A percentile compares a stretch with the other conserved stretches of the same genome.
Conservation (phyloP, 2,797 vertebrate genomes). For the Sebastes taczanowskii region DNA sequence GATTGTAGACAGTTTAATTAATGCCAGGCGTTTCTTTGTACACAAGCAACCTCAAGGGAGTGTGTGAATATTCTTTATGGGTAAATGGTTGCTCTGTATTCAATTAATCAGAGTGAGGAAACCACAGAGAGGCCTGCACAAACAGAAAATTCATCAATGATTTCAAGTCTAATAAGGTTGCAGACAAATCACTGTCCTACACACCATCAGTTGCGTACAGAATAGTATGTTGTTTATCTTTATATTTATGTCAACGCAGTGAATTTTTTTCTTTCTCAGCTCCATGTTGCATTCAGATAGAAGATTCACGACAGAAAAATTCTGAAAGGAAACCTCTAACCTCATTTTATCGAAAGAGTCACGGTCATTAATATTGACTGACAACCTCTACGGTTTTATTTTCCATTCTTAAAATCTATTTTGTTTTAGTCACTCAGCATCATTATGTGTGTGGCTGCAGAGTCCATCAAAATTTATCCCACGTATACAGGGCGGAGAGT, state of each 20-base stretch:
- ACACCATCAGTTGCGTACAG: neutral
- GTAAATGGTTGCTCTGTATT: constrained; percentile 46
- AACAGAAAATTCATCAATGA: constrained; percentile 57
- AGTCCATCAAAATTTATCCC: constrained; percentile 31
- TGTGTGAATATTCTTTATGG: constrained; percentile 51
- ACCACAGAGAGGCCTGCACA: constrained; percentile 25
- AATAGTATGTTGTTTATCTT: constrained; percentile 25
- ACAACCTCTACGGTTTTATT: constrained; percentile 9
- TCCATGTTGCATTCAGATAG: neutral
- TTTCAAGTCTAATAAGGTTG: constrained; percentile 51
- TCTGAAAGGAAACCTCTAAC: neutral
- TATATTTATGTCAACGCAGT: constrained; percentile 16
- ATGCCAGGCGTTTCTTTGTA: constrained; percentile 34
- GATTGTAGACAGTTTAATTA: constrained; percentile 58
- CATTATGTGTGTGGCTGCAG: neutral
- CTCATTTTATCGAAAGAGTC: neutral
- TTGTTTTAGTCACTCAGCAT: constrained; percentile 12
- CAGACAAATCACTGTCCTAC: constrained; percentile 41
- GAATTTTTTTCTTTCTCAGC: neutral
- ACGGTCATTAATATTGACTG: constrained; percentile 12
- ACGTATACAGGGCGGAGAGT: neutral
- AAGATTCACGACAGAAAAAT: neutral
- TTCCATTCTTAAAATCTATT: constrained; percentile 7
- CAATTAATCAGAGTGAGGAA: constrained; percentile 60
- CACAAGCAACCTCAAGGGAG: constrained; percentile 33